These are phyloP conservation scores for Chelonia mydas DNA, from an alignment of 2,797 vertebrate species.

Conservation along the genomic window DNA sequence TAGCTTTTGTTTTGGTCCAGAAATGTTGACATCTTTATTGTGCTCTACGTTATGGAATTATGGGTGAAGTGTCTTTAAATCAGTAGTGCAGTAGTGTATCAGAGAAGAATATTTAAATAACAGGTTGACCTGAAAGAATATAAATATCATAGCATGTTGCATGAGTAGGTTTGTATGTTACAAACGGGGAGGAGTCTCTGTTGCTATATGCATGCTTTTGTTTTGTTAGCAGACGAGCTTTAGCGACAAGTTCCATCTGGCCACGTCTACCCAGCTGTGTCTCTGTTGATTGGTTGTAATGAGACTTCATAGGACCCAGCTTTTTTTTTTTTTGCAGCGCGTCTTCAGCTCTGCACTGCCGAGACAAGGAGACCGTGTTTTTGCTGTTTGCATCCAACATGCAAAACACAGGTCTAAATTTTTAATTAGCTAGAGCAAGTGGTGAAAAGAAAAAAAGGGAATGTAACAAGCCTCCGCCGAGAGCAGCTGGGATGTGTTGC, in stretches of 20 bases:
- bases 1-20: neutral
- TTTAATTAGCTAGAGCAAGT: conserved; percentile 82
- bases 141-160: neutral
- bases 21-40: conserved; percentile 1
- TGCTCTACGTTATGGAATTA: conserved; percentile 51
- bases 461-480: conserved; percentile 76
- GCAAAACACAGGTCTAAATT: conserved; percentile 78
- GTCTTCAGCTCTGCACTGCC: conserved; percentile 51
- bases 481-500: conserved; percentile 90
- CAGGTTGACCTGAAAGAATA: neutral
- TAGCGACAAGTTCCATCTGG: conserved; percentile 75
- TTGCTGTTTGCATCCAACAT: conserved; percentile 71
- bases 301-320: conserved; percentile 71
- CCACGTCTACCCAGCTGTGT: conserved; percentile 66
- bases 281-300: conserved; percentile 74
- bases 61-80: conserved; percentile 59
- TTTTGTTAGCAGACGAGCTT: conserved; percentile 71
- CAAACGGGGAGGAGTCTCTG: conserved; percentile 42
- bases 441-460: conserved; percentile 75
- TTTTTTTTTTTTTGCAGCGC: conserved; percentile 63
- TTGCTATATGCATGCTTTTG: conserved; percentile 42
- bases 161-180: conserved; percentile 43
- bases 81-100: neutral
- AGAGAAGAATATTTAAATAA: conserved; percentile 11
- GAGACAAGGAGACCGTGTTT: conserved; percentile 50